These are phyloP conservation scores for Chiridota heheva DNA, from an alignment of 35 echinoderm and acorn worm species.

Conservation along the genomic window DNA sequence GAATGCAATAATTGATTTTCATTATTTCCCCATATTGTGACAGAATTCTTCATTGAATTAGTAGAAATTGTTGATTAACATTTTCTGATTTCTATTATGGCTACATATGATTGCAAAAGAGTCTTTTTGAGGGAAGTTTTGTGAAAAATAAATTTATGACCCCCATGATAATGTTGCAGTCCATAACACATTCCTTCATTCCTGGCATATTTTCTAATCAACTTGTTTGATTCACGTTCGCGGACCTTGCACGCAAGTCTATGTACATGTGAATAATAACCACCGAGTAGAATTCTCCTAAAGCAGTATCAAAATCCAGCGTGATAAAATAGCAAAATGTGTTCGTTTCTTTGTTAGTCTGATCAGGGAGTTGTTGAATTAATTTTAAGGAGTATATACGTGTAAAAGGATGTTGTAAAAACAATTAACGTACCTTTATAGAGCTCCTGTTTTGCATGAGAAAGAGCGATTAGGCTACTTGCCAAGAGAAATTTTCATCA, in stretches of 20 bases:
- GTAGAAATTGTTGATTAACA: neutral
- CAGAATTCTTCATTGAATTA: neutral
- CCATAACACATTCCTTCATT: slow-evolving; percentile 88
- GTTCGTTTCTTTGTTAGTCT: neutral
- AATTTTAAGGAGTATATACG: neutral
- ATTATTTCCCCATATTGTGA: too few species aligned
- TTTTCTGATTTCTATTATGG: neutral
- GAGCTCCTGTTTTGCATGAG: slow-evolving; percentile 3
- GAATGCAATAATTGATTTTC: too few species aligned
- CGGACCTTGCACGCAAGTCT: slow-evolving; percentile 13
- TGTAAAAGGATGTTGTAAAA: neutral
- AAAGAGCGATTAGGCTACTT: neutral
- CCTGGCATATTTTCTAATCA: slow-evolving; percentile 92
- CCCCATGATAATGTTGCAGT: slow-evolving; percentile 2
- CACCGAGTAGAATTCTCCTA: neutral
- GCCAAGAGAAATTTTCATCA: slow-evolving; percentile 32
- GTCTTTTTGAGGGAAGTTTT: neutral
- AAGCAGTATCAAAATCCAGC: neutral
- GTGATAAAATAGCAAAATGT: neutral
- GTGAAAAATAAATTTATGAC: neutral
- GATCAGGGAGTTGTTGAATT: slow-evolving; percentile 9
- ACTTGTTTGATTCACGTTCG: slow-evolving; percentile 90
- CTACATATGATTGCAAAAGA: neutral
- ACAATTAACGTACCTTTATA: neutral
- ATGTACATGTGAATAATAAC: neutral